Evolutionary conservation across 53 echinoderm and acorn worm genomes (phyloP), one percentile per base, ranked within the genome.

Genomic region (Pentamera pediparva): DNA sequence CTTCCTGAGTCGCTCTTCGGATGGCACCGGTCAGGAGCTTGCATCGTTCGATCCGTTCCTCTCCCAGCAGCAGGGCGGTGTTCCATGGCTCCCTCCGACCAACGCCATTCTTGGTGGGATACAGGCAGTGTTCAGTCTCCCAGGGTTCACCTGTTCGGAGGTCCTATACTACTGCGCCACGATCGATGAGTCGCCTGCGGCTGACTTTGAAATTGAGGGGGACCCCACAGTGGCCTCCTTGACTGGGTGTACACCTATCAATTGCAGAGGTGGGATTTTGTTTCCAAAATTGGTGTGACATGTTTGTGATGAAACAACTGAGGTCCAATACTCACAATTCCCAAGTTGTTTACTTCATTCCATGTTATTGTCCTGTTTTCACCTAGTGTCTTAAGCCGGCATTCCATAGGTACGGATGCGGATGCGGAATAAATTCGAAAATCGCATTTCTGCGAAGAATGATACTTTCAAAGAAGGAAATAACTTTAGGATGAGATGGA

Each of bases 161-260:
- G 59, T 79, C 70, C 47, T 28, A 13, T 94, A 70, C 60, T 51
- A 90, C 56, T 93, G 94, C 47, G 94, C 87, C 26, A 55, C 45
- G 7, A 90, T 94, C 32, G 76, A 83, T 31, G 13, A 11, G 22
- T 84, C 62, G 51, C 73, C 87, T 19, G 48, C 79, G 0, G 76
- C 69, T 2, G 52, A 75, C 47, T 94, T 87, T 55, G 48, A 59
- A 4, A 48, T 94, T 10, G 62, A 64, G 22, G 94, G 94, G 18
- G 74, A 71, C 12, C 94, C 90, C 0, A 76, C 71, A 4, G 82
- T 79, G 28, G 40, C 32, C 6, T 69, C 87, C 0, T 78, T 94
- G 36, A 51, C 58, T 32, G 90, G 90, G 50, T 94, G 94, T 54
- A 32, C 87, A 1, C 65, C 53, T 17, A 43, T 94, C 15, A 69